Evolutionary conservation across 2,797 vertebrate genomes (phyloP), one percentile per base, ranked within the genome.

Genomic region (Myoxocephalus aenaeus): DNA sequence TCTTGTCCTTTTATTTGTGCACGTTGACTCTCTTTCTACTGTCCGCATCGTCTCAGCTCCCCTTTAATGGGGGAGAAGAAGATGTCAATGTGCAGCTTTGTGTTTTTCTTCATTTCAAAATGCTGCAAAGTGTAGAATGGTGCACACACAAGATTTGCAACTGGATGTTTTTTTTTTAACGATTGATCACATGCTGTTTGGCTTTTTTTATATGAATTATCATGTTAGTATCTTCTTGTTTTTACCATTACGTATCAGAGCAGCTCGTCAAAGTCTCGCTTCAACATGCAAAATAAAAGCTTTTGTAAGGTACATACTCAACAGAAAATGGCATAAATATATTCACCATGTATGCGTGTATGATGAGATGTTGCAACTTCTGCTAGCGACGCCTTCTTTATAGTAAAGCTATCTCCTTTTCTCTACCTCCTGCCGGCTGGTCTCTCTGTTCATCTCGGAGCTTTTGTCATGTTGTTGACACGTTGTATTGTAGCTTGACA

Each of bases 341-440:
- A 94, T 91, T 93, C 92, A 94, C 89, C 85, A 90, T 95, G 94
- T 96, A 94, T 94, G 94, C 89, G 91, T 95, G 93, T 95, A 94
- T 93, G 93, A 94, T 89, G 89, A 94, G 83, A 94, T 94, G 93
- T 94, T 94, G 92, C 93, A 93, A 93, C 90, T 89, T 94, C 93
- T 94, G 94, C 94, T 96, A 93, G 92, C 90, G 89, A 90, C 87
- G 92, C 90, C 91, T 94, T 94, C 93, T 95, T 95, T 95, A 92
- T 93, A 95, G 94, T 95, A 95, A 96, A 95, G 93, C 93, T 93
- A 91, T 95, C 90, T 94, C 91, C 87, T 94, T 95, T 95, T 95
- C 93, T 94, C 93, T 94, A 95, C 84, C 63, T 86, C 71, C 75
- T 70, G 85, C 66, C 38, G 71, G 20, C 80, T 89, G 59, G 68